Evolutionary conservation across 2,888 invertebrate species (phyloP).

Genomic region (Smittia aterrima): DNA sequence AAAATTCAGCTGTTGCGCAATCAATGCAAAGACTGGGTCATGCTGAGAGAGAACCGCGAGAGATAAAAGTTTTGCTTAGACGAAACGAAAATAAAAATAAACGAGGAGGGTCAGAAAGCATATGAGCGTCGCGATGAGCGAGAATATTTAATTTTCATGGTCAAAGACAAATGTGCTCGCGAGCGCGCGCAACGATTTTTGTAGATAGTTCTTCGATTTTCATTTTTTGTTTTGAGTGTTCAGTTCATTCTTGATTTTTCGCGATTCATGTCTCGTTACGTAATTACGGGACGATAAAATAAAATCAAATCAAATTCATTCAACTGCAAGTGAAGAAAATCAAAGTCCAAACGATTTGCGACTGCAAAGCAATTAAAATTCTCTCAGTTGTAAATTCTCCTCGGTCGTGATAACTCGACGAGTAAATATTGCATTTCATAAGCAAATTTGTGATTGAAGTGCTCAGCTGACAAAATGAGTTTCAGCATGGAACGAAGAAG

Average conservation of each 20-base stretch:
- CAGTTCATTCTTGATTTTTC: background rate
- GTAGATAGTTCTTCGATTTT: background rate
- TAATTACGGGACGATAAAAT: background rate
- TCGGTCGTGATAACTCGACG: background rate
- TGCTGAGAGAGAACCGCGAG: background rate
- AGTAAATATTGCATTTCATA: background rate
- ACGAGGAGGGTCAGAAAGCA: conserved; percentile 28
- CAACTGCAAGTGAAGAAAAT: background rate
- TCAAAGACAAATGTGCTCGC: conserved; percentile 33
- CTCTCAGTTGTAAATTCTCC: background rate
- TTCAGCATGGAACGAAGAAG: background rate
- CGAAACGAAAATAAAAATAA: background rate
- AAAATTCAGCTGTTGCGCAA: background rate
- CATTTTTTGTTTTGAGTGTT: background rate
- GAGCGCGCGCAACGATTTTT: conserved; percentile 2
- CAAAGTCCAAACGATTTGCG: too few species aligned
- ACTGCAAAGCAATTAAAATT: too few species aligned
- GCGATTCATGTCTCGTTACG: background rate
- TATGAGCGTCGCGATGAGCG: conserved; percentile 13
- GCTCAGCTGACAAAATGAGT: background rate
- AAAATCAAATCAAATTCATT: background rate
- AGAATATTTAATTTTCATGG: conserved; percentile 31
- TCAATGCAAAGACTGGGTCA: background rate
- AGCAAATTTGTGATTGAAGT: background rate
- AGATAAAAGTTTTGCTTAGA: background rate